These are phyloP conservation scores for Pseudotriccus pelzelni DNA, from an alignment of 2,797 vertebrate genomes.

Conservation along the genomic window DNA sequence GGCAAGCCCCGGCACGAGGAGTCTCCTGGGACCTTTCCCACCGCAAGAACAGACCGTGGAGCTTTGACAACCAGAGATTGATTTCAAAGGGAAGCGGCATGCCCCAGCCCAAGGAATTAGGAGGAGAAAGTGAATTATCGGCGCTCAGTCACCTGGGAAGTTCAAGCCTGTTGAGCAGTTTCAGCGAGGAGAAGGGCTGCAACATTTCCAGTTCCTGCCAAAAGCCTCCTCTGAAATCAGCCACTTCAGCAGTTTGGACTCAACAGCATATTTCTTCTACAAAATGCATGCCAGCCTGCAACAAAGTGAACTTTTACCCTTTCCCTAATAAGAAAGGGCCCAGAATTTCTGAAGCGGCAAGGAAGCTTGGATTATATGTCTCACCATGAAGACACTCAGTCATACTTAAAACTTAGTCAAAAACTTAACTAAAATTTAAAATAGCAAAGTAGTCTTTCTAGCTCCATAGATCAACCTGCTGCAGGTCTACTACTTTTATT, in stretches of 20 bases:
- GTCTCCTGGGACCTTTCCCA: neutral
- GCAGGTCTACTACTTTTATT: neutral
- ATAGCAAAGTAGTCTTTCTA: neutral
- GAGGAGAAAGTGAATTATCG: neutral
- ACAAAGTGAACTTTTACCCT: slow-evolving; percentile 77
- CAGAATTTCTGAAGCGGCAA: slow-evolving; percentile 85
- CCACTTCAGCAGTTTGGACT: neutral
- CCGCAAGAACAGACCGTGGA: neutral
- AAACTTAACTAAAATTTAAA: neutral
- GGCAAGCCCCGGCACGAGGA: neutral
- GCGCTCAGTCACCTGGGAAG: neutral
- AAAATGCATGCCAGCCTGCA: slow-evolving; percentile 4
- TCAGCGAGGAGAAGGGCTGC: neutral
- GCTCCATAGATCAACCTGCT: neutral
- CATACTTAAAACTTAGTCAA: neutral
- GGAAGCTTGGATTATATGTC: slow-evolving; percentile 85
- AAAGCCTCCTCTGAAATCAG: neutral
- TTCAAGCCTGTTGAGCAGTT: neutral
- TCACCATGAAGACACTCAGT: slow-evolving; percentile 65
- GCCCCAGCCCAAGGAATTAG: neutral
- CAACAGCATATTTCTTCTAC: neutral
- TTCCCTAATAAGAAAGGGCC: slow-evolving; percentile 84
- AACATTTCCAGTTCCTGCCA: neutral
- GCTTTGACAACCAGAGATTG: slow-evolving; percentile 12
- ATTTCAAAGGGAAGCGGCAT: neutral